These are phyloP conservation scores for Pleuronectes platessa DNA, from an alignment of 2,113 vertebrate species.

Conservation along the genomic window DNA sequence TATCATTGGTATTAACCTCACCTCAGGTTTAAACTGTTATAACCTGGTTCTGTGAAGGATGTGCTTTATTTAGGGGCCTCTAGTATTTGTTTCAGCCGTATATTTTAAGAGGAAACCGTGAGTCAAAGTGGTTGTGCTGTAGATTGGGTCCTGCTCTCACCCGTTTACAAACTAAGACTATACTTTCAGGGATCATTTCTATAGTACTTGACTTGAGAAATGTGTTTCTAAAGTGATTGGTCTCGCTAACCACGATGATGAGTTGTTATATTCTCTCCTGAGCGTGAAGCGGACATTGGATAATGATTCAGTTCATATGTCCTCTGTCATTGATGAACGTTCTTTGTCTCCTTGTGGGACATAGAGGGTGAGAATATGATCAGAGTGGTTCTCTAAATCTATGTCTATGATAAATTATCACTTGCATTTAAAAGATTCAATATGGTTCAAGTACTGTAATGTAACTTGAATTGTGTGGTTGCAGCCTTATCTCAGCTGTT, in stretches of 20 bases:
- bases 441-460: too few species aligned
- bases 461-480: too few species aligned
- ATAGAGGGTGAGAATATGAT: constrained; percentile 51
- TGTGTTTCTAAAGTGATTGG: constrained; percentile 72
- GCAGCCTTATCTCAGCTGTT: too few species aligned
- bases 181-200: constrained; percentile 82
- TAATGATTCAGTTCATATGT: constrained; percentile 46
- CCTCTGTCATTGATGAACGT: constrained; percentile 62
- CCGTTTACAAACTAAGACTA: constrained; percentile 25
- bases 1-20: neutral
- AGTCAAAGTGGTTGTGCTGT: constrained; percentile 7
- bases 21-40: neutral
- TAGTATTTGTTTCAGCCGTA: too few species aligned
- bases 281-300: constrained; percentile 57
- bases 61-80: neutral
- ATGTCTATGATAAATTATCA: too few species aligned
- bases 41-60: neutral
- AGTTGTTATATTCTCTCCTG: constrained; percentile 56
- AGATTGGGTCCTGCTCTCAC: neutral
- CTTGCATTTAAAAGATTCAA: too few species aligned
- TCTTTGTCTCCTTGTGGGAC: neutral
- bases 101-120: neutral
- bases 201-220: constrained; percentile 72
- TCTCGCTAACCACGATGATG: constrained; percentile 71
- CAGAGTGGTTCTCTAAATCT: constrained; percentile 47